Evolutionary conservation across 2,113 vertebrate species (phyloP).

Genomic region (Crotalus viridis): DNA sequence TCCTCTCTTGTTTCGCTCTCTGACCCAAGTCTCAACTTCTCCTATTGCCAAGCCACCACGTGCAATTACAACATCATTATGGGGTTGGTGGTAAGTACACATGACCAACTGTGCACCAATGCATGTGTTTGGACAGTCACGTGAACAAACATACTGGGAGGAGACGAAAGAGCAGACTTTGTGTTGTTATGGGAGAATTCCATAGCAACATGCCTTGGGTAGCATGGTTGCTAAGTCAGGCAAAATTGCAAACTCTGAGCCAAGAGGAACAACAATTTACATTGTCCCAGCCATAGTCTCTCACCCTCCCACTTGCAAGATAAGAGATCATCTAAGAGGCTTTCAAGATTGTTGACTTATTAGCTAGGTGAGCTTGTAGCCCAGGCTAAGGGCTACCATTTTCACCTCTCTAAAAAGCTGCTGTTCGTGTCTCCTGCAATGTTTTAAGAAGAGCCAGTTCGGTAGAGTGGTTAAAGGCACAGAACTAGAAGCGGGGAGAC

Average conservation of each 20-base stretch:
- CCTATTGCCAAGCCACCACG: not conserved
- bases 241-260: not conserved
- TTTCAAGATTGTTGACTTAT: not conserved
- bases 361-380: not conserved
- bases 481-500: not conserved
- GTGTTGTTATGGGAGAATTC: not conserved
- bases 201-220: not conserved
- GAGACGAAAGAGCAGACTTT: not conserved
- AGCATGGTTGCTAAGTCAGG: not conserved
- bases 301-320: not conserved
- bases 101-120: not conserved
- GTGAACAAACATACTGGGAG: not conserved
- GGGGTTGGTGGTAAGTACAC: rapidly evolving
- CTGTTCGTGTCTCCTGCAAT: not conserved
- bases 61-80: not conserved
- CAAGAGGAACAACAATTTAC: not conserved
- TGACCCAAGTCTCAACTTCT: not conserved
- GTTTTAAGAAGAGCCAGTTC: not conserved
- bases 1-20: not conserved
- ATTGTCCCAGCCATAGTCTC: not conserved
- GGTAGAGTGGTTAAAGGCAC: not conserved
- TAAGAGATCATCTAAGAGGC: not conserved
- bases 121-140: not conserved
- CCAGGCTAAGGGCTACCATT: not conserved
- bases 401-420: not conserved